Evolutionary conservation across 2,888 invertebrate species (phyloP).

Genomic region (Eurytoma californica): DNA sequence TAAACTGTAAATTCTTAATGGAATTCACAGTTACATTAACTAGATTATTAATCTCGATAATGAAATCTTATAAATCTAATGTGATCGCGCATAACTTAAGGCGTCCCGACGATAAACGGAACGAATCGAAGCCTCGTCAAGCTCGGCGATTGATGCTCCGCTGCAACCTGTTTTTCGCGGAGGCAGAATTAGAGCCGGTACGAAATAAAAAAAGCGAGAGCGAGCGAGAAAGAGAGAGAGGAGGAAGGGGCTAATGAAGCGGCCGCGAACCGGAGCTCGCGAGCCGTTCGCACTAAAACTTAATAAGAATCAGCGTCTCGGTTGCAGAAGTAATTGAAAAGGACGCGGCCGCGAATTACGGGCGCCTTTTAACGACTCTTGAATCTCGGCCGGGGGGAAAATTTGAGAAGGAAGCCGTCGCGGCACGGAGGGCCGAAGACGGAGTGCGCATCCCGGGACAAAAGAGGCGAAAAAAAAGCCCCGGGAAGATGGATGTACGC

Average conservation of each 20-base stretch:
- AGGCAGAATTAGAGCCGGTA: constrained; percentile 30
- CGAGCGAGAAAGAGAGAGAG: neutral
- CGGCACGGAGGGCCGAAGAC: neutral
- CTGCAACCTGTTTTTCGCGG: constrained; percentile 31
- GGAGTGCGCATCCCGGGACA: neutral
- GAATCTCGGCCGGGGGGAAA: constrained; percentile 36
- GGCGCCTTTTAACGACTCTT: constrained; percentile 25
- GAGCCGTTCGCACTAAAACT: constrained; percentile 15
- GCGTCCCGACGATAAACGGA: constrained; percentile 31
- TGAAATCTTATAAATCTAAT: constrained; percentile 50
- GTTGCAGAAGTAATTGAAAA: constrained; percentile 48
- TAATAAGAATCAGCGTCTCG: constrained; percentile 40
- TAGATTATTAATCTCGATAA: constrained; percentile 51
- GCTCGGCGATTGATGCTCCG: constrained; percentile 20
- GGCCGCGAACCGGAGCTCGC: too few species aligned
- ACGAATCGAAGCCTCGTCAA: constrained; percentile 33
- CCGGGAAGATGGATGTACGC: neutral
- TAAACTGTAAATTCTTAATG: constrained; percentile 45
- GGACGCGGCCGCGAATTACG: constrained; percentile 6
- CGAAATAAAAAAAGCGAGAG: constrained; percentile 11
- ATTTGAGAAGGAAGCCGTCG: constrained; percentile 29
- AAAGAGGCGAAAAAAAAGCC: neutral
- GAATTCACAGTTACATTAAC: constrained; percentile 47
- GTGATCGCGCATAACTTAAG: constrained; percentile 32
- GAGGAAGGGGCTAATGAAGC: too few species aligned